These are phyloP conservation scores for Siniperca obscura DNA, from an alignment of 2,797 vertebrate species.

Conservation along the genomic window DNA sequence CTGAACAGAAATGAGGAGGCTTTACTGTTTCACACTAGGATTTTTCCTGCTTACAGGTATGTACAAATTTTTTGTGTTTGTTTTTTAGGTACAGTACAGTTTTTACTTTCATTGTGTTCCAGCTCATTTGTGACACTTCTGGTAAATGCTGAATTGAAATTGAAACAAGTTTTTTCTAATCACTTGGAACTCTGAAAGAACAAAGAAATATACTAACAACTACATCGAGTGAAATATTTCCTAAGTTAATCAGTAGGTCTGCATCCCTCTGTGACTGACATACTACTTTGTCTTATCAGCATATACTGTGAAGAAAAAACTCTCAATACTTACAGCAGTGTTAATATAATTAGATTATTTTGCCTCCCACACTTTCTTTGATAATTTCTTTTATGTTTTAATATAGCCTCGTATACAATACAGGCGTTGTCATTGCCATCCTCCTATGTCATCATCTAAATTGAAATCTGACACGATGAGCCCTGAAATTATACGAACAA, in stretches of 20 bases:
- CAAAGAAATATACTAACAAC: not conserved
- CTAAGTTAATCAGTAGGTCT: not conserved
- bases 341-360: not conserved
- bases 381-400: not conserved
- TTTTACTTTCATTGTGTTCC: not conserved
- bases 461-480: not conserved
- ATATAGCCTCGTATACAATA: not conserved
- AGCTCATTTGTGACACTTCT: not conserved
- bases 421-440: not conserved
- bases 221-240: not conserved
- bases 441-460: not conserved
- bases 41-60: constrained; percentile 68
- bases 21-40: constrained; percentile 48
- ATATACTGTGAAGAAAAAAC: not conserved
- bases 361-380: not conserved
- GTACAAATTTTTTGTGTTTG: constrained; percentile 25
- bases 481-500: not conserved
- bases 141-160: not conserved
- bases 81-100: not conserved
- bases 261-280: not conserved
- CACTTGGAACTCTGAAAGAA: not conserved
- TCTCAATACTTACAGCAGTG: not conserved
- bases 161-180: too few species aligned
- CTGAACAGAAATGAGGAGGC: constrained; percentile 54
- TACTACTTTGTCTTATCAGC: not conserved